phyloP scores from a whole-genome alignment of 53 echinoderm and acorn worm genomes.

The Astropecten irregularis region DNA sequence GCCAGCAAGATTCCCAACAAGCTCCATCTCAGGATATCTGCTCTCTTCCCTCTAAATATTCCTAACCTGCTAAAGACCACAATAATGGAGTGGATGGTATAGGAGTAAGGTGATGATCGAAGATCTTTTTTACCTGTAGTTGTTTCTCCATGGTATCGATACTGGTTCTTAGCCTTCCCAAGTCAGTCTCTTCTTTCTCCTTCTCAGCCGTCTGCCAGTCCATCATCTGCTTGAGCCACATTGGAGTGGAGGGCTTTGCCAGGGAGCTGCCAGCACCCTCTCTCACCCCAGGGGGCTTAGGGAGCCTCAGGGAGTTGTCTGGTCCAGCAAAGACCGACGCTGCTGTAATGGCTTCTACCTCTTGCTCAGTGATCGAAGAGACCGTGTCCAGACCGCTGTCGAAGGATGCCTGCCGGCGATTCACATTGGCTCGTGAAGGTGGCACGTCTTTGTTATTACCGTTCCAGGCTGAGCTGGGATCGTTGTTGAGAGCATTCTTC shows the following conservation, averaged over 20 bases:
- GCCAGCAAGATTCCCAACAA: too few relatives aligned
- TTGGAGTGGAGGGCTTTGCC: slow-evolving; percentile 80
- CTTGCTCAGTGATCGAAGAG: slow-evolving; percentile 65
- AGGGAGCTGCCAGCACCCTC: slow-evolving; percentile 32
- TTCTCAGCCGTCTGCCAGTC: slow-evolving; percentile 89
- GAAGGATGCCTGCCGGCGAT: slow-evolving; percentile 58
- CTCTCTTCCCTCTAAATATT: too few relatives aligned
- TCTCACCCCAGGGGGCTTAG: slow-evolving; percentile 32
- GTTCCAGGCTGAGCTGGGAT: not conserved
- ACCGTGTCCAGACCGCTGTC: slow-evolving; percentile 83
- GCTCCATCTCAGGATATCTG: too few relatives aligned
- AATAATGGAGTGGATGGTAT: too few relatives aligned
- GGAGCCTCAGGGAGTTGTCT: slow-evolving; percentile 49
- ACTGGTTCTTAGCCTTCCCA: slow-evolving; percentile 62
- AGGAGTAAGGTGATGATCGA: too few relatives aligned
- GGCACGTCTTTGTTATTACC: not conserved
- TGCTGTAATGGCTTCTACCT: slow-evolving; percentile 37
- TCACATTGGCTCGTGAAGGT: not conserved
- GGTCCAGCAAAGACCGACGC: slow-evolving; percentile 41
- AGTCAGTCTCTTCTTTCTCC: slow-evolving; percentile 77
- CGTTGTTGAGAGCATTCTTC: too few relatives aligned
- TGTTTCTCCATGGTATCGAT: slow-evolving; percentile 67
- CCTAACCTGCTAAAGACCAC: too few relatives aligned
- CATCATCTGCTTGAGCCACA: slow-evolving; percentile 94
- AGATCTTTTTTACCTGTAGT: slow-evolving; percentile 53